Base-by-base conservation (phyloP, 2,113 vertebrate species). In the Eurypyga helias region DNA sequence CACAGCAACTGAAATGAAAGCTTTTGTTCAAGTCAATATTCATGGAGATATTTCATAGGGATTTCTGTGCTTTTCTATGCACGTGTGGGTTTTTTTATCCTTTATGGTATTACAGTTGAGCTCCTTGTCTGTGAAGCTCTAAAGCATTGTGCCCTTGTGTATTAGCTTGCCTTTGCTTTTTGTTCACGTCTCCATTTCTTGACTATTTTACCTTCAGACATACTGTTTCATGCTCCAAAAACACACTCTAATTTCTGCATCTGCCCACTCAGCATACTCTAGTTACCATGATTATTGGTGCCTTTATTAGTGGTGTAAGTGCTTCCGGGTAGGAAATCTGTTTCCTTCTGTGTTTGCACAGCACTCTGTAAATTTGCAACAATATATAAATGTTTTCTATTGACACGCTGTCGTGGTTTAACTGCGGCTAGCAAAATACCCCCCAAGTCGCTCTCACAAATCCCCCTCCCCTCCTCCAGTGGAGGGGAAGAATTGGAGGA, bases 271-370 rank as follows among this genome's bases (percentile, higher is more conserved):
- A 9, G 16, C 13, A 1, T 7, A 0, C 26, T 51, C 58, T 3
- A 5, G 4, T 89, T 66, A 6, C 28, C 12, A 33, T 26, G 11
- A 0, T 21, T 33, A 2, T n/a, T 43, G 26, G 16, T 16, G 71
- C 6, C 1, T 75, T 82, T 82, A 17, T 86, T 90, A 43, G 26
- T 13, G 10, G 81, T 55, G 4, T 9, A 4, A n/a, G 21, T n/a
- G 26, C 33, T 89, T 76, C 69, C 84, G 87, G 77, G 77, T 64
- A 82, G 87, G 73, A 57, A 79, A 64, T 85, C 18, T 65, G 26
- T 58, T 87, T 48, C 62, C 21, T 57, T 58, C 60, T 45, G 34
- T 75, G 80, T 91, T 96, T 51, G 41, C 38, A 9, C 38, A 70
- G 38, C 49, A 0, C 46, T 28, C 0, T 71, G 65, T 49, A 73